Conservation (phyloP, 1,140 invertebrate species). For the Pachypsylla venusta region DNA sequence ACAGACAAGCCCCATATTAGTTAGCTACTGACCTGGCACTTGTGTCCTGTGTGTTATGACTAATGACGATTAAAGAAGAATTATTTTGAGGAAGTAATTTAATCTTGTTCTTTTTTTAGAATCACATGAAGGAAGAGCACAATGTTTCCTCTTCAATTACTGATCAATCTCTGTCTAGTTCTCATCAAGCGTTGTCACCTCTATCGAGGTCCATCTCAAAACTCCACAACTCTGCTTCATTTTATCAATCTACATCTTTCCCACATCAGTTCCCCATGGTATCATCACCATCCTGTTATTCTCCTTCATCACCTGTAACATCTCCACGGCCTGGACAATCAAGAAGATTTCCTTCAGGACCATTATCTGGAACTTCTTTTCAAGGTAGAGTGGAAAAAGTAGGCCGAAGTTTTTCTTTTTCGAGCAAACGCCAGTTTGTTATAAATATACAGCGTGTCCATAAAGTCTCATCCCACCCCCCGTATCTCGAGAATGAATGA, state of each 20-base stretch:
- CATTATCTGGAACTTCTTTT: too few species aligned
- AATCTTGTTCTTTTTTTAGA: constrained; percentile 29
- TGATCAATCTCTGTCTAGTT: constrained; percentile 5
- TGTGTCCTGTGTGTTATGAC: background rate
- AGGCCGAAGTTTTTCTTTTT: too few species aligned
- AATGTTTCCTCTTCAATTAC: constrained; percentile 28
- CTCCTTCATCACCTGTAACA: constrained; percentile 24
- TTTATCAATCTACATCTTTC: constrained; percentile 20
- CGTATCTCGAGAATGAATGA: too few species aligned
- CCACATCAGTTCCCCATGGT: constrained; percentile 25
- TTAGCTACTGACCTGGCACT: too few species aligned
- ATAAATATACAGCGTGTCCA: too few species aligned
- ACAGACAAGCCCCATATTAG: too few species aligned
- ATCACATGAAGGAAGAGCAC: constrained; percentile 36
- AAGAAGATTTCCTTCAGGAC: background rate
- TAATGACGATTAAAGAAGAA: background rate
- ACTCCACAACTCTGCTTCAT: constrained; percentile 25
- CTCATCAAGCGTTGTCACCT: background rate
- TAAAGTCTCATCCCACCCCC: too few species aligned
- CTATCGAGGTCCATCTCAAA: constrained; percentile 25
- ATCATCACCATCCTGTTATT: constrained; percentile 9
- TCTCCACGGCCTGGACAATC: constrained; percentile 31
- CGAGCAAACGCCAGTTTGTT: too few species aligned
- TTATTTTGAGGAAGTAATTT: background rate
- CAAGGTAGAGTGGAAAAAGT: too few species aligned